Evolutionary conservation across 2,888 invertebrate genomes (phyloP), one percentile per base, ranked within the genome.

Genomic region (Trachelus stipa): DNA sequence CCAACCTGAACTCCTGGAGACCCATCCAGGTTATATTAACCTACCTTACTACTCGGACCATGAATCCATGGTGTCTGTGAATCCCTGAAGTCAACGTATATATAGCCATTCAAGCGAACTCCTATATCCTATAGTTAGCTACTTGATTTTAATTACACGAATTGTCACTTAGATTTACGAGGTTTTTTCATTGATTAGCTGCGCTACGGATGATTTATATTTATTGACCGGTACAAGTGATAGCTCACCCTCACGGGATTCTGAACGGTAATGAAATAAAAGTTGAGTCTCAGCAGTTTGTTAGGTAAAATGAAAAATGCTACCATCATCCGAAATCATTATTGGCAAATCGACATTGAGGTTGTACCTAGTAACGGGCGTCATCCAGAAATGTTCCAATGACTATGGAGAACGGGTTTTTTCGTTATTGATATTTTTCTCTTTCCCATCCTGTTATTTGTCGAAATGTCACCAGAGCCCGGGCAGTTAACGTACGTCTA

Each of bases 121-220:
- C 56, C 71, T 34, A 71, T 12, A 30, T 74, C 74, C 74, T 84
- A 84, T 84, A 85, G 80, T 86, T 84, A 79, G 85, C 84, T 84
- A 81, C 85, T 84, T 83, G 85, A 86, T 87, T 88, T 87, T 86
- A 87, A 89, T 88, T 87, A 85, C 82, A 86, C 82, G 85, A 85
- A 89, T 87, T 85, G 87, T 86, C 87, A 82, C 84, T 81, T 82
- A 81, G 81, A 85, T 86, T 86, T 86, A 85, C 83, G 84, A 85
- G 81, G 2, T 82, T 83, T 84, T 83, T 80, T 81, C 80, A 77
- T 74, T 76, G 75, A 73, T 79, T 77, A 80, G 81, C 75, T 75
- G 73, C 73, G 68, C 78, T 34, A 73, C 69, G 79, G 77, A 78
- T 83, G 85, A 85, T 85, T 87, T 86, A 85, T 85, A 83, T 83